Conservation (phyloP, 2,888 invertebrate species). For the Epistrophella euchroma region DNA sequence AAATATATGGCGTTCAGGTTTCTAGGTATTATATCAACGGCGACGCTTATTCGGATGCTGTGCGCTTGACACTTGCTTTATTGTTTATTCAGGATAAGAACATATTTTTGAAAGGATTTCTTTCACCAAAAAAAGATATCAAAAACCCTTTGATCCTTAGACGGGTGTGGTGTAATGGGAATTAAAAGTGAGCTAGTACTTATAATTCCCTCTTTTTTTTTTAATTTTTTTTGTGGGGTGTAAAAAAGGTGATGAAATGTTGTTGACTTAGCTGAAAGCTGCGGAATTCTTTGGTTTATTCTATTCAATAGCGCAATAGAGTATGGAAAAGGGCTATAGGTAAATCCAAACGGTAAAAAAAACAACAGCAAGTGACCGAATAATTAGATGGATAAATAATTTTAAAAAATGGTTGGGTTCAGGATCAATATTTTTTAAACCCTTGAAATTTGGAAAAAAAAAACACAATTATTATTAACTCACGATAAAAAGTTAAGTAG, state of each 20-base stretch:
- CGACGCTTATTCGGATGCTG: constrained; percentile 44
- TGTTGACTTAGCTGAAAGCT: constrained; percentile 41
- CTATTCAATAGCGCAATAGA: not conserved
- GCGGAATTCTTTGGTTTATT: constrained; percentile 12
- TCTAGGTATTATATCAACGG: constrained; percentile 45
- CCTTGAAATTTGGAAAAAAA: not conserved
- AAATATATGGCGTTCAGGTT: constrained; percentile 36
- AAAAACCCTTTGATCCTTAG: constrained; percentile 64
- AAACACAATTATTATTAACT: not conserved
- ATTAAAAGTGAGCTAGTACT: constrained; percentile 34
- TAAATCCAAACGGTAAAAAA: not conserved
- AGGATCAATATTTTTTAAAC: not conserved
- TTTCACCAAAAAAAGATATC: constrained; percentile 59
- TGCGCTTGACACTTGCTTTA: constrained; percentile 74
- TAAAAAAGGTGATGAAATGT: constrained; percentile 18
- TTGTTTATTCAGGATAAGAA: constrained; percentile 74
- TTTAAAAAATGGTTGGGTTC: not conserved
- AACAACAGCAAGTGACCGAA: not conserved
- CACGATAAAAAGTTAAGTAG: too few relatives aligned
- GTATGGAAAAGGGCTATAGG: not conserved
- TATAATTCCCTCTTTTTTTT: constrained; percentile 20
- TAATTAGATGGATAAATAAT: constrained; percentile 6
- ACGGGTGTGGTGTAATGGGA: not conserved
- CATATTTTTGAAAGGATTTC: constrained; percentile 73
- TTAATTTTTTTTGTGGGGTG: not conserved